Evolutionary conservation across 2,888 invertebrate genomes (phyloP).

Genomic region (Aethes cnicana): DNA sequence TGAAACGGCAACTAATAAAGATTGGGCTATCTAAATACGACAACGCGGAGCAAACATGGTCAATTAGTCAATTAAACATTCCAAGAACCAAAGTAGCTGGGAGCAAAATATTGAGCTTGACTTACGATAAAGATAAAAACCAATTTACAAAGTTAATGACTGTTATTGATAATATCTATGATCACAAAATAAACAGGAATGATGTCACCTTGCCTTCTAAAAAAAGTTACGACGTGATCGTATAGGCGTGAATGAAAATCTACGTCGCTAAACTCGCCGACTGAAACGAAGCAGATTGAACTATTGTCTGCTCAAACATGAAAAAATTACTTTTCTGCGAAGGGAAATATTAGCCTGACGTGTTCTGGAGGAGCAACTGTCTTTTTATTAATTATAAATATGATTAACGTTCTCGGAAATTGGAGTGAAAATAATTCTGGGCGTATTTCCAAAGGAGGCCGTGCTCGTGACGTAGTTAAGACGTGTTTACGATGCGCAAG

Average conservation of each 20-base stretch:
- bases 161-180: slow-evolving; percentile 3
- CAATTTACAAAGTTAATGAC: background rate
- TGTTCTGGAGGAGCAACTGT: slow-evolving; percentile 7
- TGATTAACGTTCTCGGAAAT: slow-evolving; percentile 44
- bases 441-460: slow-evolving; percentile 57
- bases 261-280: background rate
- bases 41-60: no score
- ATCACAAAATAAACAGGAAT: slow-evolving; percentile 6
- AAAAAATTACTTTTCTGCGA: background rate
- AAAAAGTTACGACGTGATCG: no score
- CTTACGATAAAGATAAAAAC: slow-evolving; percentile 14
- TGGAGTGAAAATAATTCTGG: slow-evolving; percentile 51
- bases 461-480: slow-evolving; percentile 46
- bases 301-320: background rate
- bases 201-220: slow-evolving; percentile 5
- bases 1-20: no score
- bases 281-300: background rate
- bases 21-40: no score
- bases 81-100: no score
- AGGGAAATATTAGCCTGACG: background rate
- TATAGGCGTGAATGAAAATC: no score
- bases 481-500: slow-evolving; percentile 40
- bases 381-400: slow-evolving; percentile 44
- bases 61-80: slow-evolving; percentile 7
- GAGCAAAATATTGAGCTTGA: background rate